Conservation (phyloP, 2,113 vertebrate genomes). For the Vanacampus margaritifer region DNA sequence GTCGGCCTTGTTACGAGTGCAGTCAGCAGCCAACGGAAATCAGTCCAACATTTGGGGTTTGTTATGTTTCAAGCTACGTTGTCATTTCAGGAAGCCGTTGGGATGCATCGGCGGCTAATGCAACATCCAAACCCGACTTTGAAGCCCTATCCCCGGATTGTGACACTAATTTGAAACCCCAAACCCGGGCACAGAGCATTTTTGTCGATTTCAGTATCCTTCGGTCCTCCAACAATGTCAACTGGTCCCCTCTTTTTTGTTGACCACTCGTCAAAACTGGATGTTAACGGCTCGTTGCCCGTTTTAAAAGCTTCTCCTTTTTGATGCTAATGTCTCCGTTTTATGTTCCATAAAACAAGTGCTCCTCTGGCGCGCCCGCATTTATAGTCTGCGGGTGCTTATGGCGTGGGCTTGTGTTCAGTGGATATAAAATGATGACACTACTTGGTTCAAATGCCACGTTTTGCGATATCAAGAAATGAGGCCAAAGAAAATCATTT, state of each 20-base stretch:
- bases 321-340: conserved; percentile 21
- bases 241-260: not conserved
- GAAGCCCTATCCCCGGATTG: not conserved
- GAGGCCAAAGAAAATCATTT: not conserved
- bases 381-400: conserved; percentile 27
- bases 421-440: not conserved
- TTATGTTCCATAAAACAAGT: conserved; percentile 11
- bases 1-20: conserved; percentile 6
- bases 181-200: not conserved
- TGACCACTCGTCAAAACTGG: not conserved
- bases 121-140: not conserved
- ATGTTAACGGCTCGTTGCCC: conserved; percentile 17
- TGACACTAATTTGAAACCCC: not conserved
- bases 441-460: not conserved
- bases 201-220: not conserved
- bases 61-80: conserved; percentile 14
- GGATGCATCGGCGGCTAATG: not conserved
- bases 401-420: conserved; percentile 13
- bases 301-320: conserved; percentile 23
- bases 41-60: conserved; percentile 28
- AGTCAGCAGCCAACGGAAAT: conserved; percentile 25
- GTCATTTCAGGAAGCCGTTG: not conserved
- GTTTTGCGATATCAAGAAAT: not conserved
- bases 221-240: not conserved
- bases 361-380: conserved; percentile 18